A percentile compares a stretch with the other conserved stretches of the same genome.
These are phyloP conservation scores for Nansenia antarctica DNA, from an alignment of 2,113 vertebrate genomes.

Conservation along the genomic window DNA sequence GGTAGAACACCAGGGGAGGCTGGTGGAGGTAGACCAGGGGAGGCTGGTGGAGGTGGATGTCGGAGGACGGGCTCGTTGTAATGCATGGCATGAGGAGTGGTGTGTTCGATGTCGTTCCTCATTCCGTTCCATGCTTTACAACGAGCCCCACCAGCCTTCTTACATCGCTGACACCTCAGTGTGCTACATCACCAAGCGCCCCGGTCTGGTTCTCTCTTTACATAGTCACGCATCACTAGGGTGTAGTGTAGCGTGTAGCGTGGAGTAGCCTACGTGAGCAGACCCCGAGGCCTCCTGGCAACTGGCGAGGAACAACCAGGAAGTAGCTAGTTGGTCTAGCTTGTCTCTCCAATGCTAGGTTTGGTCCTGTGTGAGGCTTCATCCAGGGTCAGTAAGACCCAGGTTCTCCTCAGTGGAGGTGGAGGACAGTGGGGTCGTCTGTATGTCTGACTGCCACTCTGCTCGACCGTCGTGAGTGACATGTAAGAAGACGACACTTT, in stretches of 20 bases:
- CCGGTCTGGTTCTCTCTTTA: no score
- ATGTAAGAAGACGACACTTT: background rate
- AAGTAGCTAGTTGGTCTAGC: no score
- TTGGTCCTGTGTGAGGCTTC: background rate
- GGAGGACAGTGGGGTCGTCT: background rate
- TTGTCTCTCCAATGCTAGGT: background rate
- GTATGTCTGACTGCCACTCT: background rate
- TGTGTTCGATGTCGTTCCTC: no score
- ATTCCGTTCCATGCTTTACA: no score
- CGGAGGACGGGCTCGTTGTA: no score
- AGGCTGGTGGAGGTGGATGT: no score
- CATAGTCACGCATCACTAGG: constrained; percentile 30
- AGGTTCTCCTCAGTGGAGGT: background rate
- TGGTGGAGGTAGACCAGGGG: no score
- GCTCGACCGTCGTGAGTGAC: background rate
- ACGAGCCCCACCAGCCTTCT: no score
- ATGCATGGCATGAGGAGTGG: constrained; percentile 6
- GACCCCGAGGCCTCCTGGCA: background rate
- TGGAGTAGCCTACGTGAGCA: constrained; percentile 38
- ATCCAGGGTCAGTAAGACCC: background rate
- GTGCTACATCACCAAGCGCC: no score
- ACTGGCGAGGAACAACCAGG: background rate
- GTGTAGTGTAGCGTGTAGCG: no score
- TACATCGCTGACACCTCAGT: no score
- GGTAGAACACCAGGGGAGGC: no score